Percentiles rank a stretch among this genome's conserved stretches.
Evolutionary conservation across 1,140 invertebrate genomes (phyloP).

Genomic region (Drosophila pseudoananassae): DNA sequence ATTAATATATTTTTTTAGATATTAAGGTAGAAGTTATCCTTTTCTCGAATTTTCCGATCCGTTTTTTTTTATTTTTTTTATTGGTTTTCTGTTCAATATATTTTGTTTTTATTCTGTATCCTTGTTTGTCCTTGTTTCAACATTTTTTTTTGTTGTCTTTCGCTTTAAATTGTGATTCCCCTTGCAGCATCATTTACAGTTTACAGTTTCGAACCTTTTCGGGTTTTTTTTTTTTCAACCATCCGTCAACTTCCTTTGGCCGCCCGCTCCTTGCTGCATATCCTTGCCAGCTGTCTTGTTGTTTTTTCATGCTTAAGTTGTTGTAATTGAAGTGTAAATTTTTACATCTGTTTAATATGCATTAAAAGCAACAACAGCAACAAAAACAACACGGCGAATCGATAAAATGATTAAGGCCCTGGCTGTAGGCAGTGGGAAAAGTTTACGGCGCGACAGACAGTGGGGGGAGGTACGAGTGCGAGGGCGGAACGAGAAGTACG

Average conservation of each 20-base stretch:
- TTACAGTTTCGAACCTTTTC: constrained; percentile 8
- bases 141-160: constrained; percentile 31
- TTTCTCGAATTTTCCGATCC: not conserved
- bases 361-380: constrained; percentile 53
- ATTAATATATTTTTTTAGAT: too few species aligned
- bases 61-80: not conserved
- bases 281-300: constrained; percentile 25
- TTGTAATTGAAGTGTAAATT: constrained; percentile 77
- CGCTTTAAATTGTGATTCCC: constrained; percentile 45
- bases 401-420: constrained; percentile 70
- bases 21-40: not conserved
- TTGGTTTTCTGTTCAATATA: constrained; percentile 1
- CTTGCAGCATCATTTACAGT: constrained; percentile 34
- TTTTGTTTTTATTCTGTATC: constrained; percentile 6
- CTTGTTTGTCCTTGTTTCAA: constrained; percentile 4
- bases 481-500: constrained; percentile 3
- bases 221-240: constrained; percentile 1
- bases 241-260: not conserved
- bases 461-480: not conserved
- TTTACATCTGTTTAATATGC: constrained; percentile 76
- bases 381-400: constrained; percentile 37
- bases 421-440: constrained; percentile 18
- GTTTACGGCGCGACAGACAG: not conserved
- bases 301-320: constrained; percentile 64
- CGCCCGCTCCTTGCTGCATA: constrained; percentile 19